Evolutionary conservation across 2,113 vertebrate genomes (phyloP).

Genomic region (Chaetodon trifascialis): DNA sequence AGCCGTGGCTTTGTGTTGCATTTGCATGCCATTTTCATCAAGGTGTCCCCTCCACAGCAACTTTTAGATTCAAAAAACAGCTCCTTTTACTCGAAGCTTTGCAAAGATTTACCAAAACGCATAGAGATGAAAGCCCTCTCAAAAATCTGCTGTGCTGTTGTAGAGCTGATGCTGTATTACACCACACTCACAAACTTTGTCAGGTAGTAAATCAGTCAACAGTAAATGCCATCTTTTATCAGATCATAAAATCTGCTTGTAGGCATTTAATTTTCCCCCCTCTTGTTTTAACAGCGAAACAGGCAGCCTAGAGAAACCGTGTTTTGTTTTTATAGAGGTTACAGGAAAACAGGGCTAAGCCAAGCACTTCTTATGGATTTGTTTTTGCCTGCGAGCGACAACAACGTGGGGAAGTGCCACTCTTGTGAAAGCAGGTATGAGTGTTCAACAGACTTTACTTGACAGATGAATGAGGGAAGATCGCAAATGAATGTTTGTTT

Average conservation of each 20-base stretch:
- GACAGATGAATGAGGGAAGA: constrained; percentile 74
- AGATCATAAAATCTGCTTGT: constrained; percentile 85
- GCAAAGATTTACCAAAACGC: constrained; percentile 42
- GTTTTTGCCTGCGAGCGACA: constrained; percentile 79
- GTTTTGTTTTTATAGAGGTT: constrained; percentile 78
- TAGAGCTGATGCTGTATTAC: constrained; percentile 69
- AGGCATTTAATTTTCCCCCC: constrained; percentile 81
- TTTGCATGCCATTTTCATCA: not conserved
- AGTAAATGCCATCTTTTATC: constrained; percentile 86
- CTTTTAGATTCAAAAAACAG: not conserved
- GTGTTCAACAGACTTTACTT: constrained; percentile 75
- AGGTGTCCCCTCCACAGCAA: constrained; percentile 7
- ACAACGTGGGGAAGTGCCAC: constrained; percentile 61
- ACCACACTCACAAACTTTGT: constrained; percentile 80
- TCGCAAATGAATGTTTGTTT: constrained; percentile 74
- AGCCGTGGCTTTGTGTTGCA: not conserved
- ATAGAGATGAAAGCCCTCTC: constrained; percentile 66
- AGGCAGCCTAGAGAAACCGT: constrained; percentile 76
- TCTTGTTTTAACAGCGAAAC: constrained; percentile 80
- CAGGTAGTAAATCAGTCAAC: constrained; percentile 84
- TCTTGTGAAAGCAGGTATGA: constrained; percentile 75
- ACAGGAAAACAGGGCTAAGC: constrained; percentile 74
- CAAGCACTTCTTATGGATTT: constrained; percentile 71
- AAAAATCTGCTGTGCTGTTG: constrained; percentile 64
- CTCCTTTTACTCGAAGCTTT: constrained; percentile 40